A percentile compares a stretch with the other conserved stretches of the same genome.
Conservation (phyloP, 1,140 invertebrate genomes). For the Archivesica marissinica region DNA sequence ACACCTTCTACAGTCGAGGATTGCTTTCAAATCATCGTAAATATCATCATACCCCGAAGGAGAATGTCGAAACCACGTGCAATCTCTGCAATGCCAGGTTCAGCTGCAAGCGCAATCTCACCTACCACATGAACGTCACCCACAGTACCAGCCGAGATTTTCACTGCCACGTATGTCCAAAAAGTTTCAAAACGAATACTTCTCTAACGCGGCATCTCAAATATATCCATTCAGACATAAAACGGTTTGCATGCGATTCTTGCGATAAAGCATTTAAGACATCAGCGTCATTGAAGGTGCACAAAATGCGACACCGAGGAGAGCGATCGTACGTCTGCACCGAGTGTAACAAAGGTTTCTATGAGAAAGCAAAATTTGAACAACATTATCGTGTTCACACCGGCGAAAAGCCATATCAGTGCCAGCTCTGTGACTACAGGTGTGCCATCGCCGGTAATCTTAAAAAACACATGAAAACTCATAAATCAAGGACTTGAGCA, state of each 20-base stretch:
- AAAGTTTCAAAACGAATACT: not conserved
- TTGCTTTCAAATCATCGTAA: not conserved
- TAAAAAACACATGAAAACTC: not conserved
- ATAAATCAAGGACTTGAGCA: no score
- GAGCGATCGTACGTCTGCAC: not conserved
- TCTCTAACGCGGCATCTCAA: not conserved
- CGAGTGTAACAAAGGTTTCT: not conserved
- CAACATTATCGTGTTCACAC: no score
- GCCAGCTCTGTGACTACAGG: not conserved
- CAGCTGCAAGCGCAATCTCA: not conserved
- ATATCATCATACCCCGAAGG: not conserved
- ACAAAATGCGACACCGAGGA: not conserved
- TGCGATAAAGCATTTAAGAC: slow-evolving; percentile 1
- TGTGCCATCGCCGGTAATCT: slow-evolving; percentile 5
- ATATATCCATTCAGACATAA: not conserved
- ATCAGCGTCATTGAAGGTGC: not conserved
- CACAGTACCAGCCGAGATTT: not conserved
- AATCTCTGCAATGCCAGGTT: not conserved
- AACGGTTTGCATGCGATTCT: not conserved
- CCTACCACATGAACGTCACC: not conserved
- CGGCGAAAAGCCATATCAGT: no score
- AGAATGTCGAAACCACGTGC: not conserved
- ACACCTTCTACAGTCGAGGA: not conserved
- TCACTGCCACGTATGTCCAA: not conserved
- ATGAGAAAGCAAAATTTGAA: not conserved